phyloP scores from a whole-genome alignment of 2,888 invertebrate species.

The Standfussiana lucernea region DNA sequence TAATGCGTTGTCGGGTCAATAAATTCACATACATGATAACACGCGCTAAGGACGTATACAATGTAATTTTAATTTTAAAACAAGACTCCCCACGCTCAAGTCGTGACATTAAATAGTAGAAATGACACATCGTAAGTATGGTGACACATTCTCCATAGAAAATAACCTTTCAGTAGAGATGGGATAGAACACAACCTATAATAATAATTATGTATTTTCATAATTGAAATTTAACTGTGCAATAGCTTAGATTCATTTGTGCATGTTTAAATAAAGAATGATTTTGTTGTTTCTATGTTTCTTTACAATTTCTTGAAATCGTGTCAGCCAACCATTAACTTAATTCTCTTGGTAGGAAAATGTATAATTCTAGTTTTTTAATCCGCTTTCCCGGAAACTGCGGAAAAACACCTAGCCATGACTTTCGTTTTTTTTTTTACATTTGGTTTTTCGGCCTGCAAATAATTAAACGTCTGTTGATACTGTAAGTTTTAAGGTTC shows the following conservation, averaged over 20 bases:
- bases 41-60: constrained; percentile 34
- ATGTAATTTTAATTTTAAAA: constrained; percentile 64
- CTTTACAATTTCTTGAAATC: not conserved
- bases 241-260: not conserved
- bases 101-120: constrained; percentile 57
- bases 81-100: constrained; percentile 60
- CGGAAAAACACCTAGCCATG: not conserved
- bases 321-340: not conserved
- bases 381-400: not conserved
- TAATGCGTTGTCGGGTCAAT: constrained; percentile 44
- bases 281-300: not conserved
- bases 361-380: not conserved
- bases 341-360: not conserved
- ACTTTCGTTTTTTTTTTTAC: not conserved
- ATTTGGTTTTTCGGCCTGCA: not conserved
- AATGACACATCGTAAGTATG: constrained; percentile 61
- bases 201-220: not conserved
- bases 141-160: constrained; percentile 49
- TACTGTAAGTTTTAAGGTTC: not conserved
- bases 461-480: not conserved
- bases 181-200: not conserved
- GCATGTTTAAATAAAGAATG: not conserved
- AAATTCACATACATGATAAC: constrained; percentile 55
- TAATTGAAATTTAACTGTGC: not conserved
- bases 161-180: constrained; percentile 36